phyloP scores from a whole-genome alignment of 2,888 invertebrate genomes.

The Sympetrum striolatum region DNA sequence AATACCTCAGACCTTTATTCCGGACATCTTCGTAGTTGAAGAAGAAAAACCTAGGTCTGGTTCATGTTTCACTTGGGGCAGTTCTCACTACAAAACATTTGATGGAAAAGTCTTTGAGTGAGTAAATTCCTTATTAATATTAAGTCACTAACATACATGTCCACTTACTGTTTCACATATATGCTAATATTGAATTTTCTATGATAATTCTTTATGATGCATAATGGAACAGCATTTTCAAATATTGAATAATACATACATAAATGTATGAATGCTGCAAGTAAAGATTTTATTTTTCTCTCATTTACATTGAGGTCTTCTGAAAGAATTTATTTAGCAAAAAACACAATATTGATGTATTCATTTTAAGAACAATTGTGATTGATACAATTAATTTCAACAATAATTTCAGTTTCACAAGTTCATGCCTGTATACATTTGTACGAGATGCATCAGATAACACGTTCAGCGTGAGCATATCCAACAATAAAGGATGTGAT shows the following conservation, averaged over 20 bases:
- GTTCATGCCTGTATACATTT: constrained; percentile 78
- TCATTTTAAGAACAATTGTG: not conserved
- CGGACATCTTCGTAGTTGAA: constrained; percentile 49
- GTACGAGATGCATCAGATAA: constrained; percentile 74
- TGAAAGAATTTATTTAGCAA: not conserved
- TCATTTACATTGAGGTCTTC: not conserved
- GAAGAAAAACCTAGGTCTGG: constrained; percentile 66
- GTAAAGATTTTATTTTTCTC: not conserved
- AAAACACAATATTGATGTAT: not conserved
- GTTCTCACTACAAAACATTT: constrained; percentile 82
- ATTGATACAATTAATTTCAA: not conserved
- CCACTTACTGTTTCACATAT: constrained; percentile 44
- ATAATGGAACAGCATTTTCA: not conserved
- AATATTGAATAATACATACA: not conserved
- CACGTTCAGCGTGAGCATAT: constrained; percentile 70
- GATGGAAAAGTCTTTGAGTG: constrained; percentile 80
- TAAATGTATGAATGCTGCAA: not conserved
- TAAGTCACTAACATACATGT: too few relatives aligned
- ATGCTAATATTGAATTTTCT: constrained; percentile 28
- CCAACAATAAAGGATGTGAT: constrained; percentile 63
- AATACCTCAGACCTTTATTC: not conserved
- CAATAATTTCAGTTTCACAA: constrained; percentile 67
- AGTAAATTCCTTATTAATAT: constrained; percentile 48
- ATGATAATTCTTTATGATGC: not conserved
- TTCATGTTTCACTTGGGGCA: constrained; percentile 81